These are phyloP conservation scores for Ophion ventricosus DNA, from an alignment of 2,888 invertebrate species.

Conservation along the genomic window DNA sequence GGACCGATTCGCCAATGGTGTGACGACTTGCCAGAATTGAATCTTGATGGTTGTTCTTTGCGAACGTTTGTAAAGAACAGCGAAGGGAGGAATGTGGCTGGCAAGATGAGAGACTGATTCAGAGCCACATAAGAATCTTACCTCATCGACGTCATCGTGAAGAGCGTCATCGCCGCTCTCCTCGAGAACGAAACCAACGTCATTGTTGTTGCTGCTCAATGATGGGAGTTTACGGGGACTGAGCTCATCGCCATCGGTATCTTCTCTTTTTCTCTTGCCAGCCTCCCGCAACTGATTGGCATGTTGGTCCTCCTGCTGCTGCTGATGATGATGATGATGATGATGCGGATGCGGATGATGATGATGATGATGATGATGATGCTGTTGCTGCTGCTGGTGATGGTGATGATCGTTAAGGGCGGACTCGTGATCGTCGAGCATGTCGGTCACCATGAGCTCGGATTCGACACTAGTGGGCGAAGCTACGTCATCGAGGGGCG, in stretches of 20 bases:
- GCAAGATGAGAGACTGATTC: constrained; percentile 16
- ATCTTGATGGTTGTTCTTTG: not conserved
- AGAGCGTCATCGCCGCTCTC: constrained; percentile 77
- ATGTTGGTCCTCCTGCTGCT: constrained; percentile 66
- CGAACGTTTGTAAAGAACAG: no score
- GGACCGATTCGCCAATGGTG: not conserved
- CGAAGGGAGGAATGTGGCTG: no score
- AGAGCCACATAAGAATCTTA: constrained; percentile 72
- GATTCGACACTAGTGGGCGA: constrained; percentile 79
- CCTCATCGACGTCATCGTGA: constrained; percentile 79
- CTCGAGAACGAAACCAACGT: constrained; percentile 81
- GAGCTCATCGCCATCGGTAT: constrained; percentile 77
- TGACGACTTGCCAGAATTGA: not conserved
- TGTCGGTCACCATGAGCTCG: constrained; percentile 81
- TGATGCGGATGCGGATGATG: constrained; percentile 64
- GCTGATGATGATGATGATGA: constrained; percentile 66
- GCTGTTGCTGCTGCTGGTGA: constrained; percentile 58
- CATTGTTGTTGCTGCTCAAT: constrained; percentile 79
- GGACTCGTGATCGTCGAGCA: constrained; percentile 79
- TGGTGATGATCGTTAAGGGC: constrained; percentile 66
- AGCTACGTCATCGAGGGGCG: constrained; percentile 80
- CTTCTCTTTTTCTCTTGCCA: constrained; percentile 74
- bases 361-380: constrained; percentile 66
- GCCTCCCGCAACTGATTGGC: constrained; percentile 66
- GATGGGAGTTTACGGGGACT: constrained; percentile 79